These are phyloP conservation scores for Drosophila austrosaltans DNA, from an alignment of 2,888 invertebrate genomes.

Conservation along the genomic window DNA sequence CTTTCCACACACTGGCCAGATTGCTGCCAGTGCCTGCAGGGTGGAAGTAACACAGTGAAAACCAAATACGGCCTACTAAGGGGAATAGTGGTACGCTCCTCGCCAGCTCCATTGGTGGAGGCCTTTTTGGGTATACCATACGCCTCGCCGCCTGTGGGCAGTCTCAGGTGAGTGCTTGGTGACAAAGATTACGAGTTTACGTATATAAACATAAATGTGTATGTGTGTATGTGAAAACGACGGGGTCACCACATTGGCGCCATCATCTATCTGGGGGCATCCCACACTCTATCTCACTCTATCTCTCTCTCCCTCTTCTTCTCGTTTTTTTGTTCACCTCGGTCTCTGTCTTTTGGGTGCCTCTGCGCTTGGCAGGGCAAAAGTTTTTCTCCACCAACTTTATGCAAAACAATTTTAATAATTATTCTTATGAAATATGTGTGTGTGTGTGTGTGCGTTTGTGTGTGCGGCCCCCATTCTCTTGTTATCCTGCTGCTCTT, in stretches of 20 bases:
- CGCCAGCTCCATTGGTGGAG: constrained; percentile 91
- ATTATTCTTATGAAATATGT: constrained; percentile 70
- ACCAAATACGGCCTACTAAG: constrained; percentile 95
- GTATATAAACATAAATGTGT: not conserved
- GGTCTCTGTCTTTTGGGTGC: constrained; percentile 1
- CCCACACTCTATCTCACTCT: not conserved
- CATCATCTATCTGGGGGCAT: constrained; percentile 1
- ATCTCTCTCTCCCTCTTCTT: not conserved
- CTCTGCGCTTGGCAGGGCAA: constrained; percentile 32
- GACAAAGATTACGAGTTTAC: constrained; percentile 23
- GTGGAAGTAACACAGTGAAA: constrained; percentile 87
- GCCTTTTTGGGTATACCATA: constrained; percentile 97
- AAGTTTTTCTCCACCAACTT: constrained; percentile 49
- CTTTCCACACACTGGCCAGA: constrained; percentile 75
- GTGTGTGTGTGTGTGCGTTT: constrained; percentile 28
- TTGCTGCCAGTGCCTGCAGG: constrained; percentile 77
- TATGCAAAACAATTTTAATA: constrained; percentile 71
- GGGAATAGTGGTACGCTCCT: constrained; percentile 92
- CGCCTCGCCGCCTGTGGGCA: constrained; percentile 95
- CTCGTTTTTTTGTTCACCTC: constrained; percentile 11
- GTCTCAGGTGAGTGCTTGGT: constrained; percentile 87
- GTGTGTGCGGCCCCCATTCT: constrained; percentile 8
- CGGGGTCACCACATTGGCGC: constrained; percentile 29
- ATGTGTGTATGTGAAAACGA: constrained; percentile 7
- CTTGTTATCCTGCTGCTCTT: constrained; percentile 18